phyloP scores from a whole-genome alignment of 2,113 vertebrate genomes.

The Nymphicus hollandicus region DNA sequence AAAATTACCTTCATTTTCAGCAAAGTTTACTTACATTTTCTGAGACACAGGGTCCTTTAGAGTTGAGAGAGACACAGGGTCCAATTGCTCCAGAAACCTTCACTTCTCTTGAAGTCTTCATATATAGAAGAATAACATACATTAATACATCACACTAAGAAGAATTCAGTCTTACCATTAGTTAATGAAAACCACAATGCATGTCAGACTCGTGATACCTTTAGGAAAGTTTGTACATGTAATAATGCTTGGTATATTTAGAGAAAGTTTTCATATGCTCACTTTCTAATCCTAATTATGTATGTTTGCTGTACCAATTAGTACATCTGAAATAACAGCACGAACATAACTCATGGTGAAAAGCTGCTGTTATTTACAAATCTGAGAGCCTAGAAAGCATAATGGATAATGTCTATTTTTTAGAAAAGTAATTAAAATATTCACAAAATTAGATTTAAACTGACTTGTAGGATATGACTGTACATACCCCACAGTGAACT shows the following conservation, averaged over 20 bases:
- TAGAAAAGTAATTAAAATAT: neutral
- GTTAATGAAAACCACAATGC: neutral
- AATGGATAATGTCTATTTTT: neutral
- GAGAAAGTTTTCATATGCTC: neutral
- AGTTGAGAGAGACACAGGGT: conserved; percentile 91
- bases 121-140: conserved; percentile 33
- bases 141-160: neutral
- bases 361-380: neutral
- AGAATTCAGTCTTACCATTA: neutral
- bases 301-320: neutral
- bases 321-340: neutral
- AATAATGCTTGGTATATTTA: neutral
- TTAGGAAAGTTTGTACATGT: neutral
- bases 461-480: neutral
- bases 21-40: conserved; percentile 86
- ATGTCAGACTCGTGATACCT: neutral
- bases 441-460: neutral
- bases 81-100: conserved; percentile 97
- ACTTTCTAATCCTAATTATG: neutral
- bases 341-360: neutral
- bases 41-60: conserved; percentile 96
- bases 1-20: neutral
- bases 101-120: conserved; percentile 94
- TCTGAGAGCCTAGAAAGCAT: neutral
- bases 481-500: neutral